Evolutionary conservation across 2,888 invertebrate genomes (phyloP), one percentile per base, ranked within the genome.

Genomic region (Chloroclysta siterata): DNA sequence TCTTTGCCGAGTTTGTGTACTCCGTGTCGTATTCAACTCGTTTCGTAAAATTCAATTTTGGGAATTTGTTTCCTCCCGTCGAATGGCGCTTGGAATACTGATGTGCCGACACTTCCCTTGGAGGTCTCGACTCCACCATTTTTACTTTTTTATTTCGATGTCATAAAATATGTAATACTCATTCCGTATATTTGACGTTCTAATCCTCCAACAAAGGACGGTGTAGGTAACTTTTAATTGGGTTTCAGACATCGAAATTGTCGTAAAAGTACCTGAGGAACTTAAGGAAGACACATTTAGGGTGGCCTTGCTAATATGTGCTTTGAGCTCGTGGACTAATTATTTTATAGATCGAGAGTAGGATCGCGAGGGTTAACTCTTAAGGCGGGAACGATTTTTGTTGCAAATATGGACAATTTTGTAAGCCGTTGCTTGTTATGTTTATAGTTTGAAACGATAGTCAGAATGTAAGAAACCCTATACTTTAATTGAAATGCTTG

Each of bases 11-110:
- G 89, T 90, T 91, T 88, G 85, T 90, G 80, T 87, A 88, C 85
- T 76, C 84, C 82, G 85, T 86, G 92, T 91, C 89, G 92, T 90
- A 90, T 90, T 89, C 91, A 90, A 90, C 91, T 92, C 91, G 92
- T 92, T 92, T 88, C 90, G 82, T 87, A 90, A 92, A 92, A 93
- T 93, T 92, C 93, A 93, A 93, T 93, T 93, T 92, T 91, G 92
- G 89, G 89, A 92, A 93, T 93, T 93, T 92, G 93, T 93, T 90
- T 88, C 91, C 89, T 89, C 87, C 83, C 87, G 85, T 82, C 83
- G 89, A 85, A 85, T 80, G 83, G 82, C 81, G 89, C 73, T 75
- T 82, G 77, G 92, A 92, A 93, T 93, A 93, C 92, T 92, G 88
- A 93, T 93, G 87, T 71, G 79, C 73, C 66, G 82, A 83, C 81